Evolutionary conservation across 2,888 invertebrate genomes (phyloP).

Genomic region (Metalampra italica): DNA sequence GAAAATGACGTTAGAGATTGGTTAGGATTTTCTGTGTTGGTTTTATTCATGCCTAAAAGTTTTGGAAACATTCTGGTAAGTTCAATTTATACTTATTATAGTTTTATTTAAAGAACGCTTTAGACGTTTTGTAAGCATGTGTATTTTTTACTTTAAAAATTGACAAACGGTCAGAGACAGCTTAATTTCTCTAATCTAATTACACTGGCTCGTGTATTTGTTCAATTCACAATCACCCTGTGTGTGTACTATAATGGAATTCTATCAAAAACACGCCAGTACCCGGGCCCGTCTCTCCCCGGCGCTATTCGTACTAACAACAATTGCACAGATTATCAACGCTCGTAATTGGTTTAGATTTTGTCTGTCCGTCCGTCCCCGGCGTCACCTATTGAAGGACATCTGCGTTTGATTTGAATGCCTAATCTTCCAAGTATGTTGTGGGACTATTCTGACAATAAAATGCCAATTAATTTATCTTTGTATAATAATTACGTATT

Average conservation of each 20-base stretch:
- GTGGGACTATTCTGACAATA: background rate
- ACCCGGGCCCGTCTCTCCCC: slow-evolving; percentile 28
- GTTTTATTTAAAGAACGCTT: too few relatives aligned
- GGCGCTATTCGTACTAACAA: slow-evolving; percentile 25
- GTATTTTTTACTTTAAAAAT: too few relatives aligned
- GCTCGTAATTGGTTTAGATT: slow-evolving; percentile 67
- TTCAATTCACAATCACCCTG: slow-evolving; percentile 14
- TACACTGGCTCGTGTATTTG: too few relatives aligned
- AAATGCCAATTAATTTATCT: background rate
- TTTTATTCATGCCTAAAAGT: too few relatives aligned
- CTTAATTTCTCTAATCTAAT: too few relatives aligned
- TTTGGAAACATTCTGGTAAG: too few relatives aligned
- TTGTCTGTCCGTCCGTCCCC: slow-evolving; percentile 42
- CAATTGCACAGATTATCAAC: slow-evolving; percentile 60
- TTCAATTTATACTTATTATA: too few relatives aligned
- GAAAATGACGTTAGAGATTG: too few relatives aligned
- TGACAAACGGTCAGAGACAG: too few relatives aligned
- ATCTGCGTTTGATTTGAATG: slow-evolving; percentile 52
- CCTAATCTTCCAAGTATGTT: slow-evolving; percentile 28
- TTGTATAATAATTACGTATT: too few relatives aligned
- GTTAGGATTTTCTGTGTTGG: too few relatives aligned
- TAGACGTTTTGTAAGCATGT: too few relatives aligned
- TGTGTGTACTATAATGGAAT: slow-evolving; percentile 25
- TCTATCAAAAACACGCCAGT: slow-evolving; percentile 44
- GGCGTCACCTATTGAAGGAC: slow-evolving; percentile 17